phyloP scores from a whole-genome alignment of 2,797 vertebrate genomes.

The Pseudomugil tenellus region DNA sequence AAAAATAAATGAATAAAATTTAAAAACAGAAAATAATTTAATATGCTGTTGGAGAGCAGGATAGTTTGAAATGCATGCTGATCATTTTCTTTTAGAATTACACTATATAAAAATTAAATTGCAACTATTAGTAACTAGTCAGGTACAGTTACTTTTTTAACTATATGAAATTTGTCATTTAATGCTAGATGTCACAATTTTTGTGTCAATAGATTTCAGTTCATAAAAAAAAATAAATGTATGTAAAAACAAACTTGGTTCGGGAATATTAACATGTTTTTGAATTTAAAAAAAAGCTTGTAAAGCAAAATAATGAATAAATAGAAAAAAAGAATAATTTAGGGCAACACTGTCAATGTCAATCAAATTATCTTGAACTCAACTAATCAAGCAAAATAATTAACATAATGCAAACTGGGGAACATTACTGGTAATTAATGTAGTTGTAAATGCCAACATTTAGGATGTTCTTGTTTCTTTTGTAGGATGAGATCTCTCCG shows the following conservation, averaged over 20 bases:
- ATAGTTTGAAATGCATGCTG: not conserved
- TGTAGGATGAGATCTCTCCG: slow-evolving; percentile 29
- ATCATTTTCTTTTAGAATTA: not conserved
- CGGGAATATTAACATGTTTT: not conserved
- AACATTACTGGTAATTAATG: slow-evolving; percentile 10
- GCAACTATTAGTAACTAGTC: not conserved
- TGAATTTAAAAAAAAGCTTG: not conserved
- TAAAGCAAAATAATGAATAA: not conserved
- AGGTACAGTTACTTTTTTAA: not conserved
- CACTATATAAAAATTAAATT: not conserved
- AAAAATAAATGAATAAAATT: not conserved
- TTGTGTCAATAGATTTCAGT: too few relatives aligned
- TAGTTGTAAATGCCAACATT: slow-evolving; percentile 32
- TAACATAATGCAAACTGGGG: slow-evolving; percentile 8
- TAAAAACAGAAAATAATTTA: not conserved
- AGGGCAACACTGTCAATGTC: not conserved
- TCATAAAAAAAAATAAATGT: not conserved
- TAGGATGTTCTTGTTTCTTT: slow-evolving; percentile 29
- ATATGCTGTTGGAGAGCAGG: not conserved
- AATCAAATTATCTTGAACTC: not conserved
- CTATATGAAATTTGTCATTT: not conserved
- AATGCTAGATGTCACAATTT: not conserved
- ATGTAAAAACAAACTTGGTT: not conserved
- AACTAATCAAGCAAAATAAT: slow-evolving; percentile 5
- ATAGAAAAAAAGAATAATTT: not conserved